Percentiles rank a stretch among this genome's conserved stretches.
phyloP scores from a whole-genome alignment of 2,113 vertebrate species.

The Chaetodon auriga region DNA sequence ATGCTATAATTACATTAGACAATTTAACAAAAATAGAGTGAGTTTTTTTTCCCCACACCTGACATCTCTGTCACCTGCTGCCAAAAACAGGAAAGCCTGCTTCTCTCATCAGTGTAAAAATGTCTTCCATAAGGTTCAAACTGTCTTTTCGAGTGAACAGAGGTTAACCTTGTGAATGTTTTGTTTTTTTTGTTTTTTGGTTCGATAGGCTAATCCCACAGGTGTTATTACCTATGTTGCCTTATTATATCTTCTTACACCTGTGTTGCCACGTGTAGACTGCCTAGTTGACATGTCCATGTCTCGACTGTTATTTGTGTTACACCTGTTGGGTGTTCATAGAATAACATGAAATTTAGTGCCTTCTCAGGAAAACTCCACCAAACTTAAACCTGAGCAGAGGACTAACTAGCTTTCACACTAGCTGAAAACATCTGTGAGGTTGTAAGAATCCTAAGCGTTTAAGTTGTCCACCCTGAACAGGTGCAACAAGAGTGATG shows the following conservation, averaged over 20 bases:
- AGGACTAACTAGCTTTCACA: not conserved
- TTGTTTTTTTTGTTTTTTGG: not conserved
- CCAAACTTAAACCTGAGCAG: not conserved
- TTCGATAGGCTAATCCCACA: not conserved
- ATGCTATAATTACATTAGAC: not conserved
- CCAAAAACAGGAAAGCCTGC: not conserved
- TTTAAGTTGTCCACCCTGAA: not conserved
- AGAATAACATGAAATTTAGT: not conserved
- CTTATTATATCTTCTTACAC: not conserved
- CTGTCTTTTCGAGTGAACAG: not conserved
- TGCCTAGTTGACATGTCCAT: not conserved
- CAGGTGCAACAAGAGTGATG: not conserved
- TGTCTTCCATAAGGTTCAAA: not conserved
- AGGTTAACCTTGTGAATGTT: not conserved
- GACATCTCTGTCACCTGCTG: constrained; percentile 9
- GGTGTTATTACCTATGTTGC: not conserved
- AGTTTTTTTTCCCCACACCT: not conserved
- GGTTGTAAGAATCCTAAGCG: not conserved
- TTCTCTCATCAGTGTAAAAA: not conserved
- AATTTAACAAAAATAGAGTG: not conserved
- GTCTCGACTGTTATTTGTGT: not conserved
- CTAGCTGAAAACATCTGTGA: not conserved
- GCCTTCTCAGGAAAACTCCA: not conserved
- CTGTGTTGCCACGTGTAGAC: not conserved
- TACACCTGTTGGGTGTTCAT: not conserved